These are phyloP conservation scores for Patella depressa DNA, from an alignment of 2,888 invertebrate species.

Conservation along the genomic window DNA sequence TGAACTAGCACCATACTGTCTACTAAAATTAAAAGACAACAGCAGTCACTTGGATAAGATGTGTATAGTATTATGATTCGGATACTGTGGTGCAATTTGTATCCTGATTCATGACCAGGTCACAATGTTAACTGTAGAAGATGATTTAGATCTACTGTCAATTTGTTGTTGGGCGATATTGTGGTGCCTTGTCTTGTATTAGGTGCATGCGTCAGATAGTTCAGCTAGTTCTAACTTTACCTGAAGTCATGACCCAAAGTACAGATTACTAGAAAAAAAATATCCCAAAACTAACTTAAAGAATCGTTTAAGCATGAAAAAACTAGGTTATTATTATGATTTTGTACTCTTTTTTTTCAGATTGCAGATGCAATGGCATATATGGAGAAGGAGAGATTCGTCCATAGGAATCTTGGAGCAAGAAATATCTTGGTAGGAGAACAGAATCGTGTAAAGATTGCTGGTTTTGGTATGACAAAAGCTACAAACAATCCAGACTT, in stretches of 20 bases:
- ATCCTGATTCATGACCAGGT: no score
- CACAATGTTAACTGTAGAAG: no score
- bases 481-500: constrained; percentile 64
- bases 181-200: no score
- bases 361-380: constrained; percentile 71
- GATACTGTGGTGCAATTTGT: no score
- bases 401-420: constrained; percentile 69
- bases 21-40: no score
- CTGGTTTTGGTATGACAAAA: constrained; percentile 71
- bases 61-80: no score
- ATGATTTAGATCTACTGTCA: no score
- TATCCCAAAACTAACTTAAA: not conserved
- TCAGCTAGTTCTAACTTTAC: no score
- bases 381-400: constrained; percentile 69
- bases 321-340: not conserved
- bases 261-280: not conserved
- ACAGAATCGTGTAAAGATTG: constrained; percentile 69
- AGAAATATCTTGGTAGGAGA: constrained; percentile 69
- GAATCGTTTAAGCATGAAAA: not conserved
- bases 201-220: no score
- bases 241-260: not conserved
- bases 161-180: no score
- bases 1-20: no score
- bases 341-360: constrained; percentile 42
- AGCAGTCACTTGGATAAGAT: no score